Conservation (phyloP, 1,140 invertebrate species). For the Drosophila micromelanica region DNA sequence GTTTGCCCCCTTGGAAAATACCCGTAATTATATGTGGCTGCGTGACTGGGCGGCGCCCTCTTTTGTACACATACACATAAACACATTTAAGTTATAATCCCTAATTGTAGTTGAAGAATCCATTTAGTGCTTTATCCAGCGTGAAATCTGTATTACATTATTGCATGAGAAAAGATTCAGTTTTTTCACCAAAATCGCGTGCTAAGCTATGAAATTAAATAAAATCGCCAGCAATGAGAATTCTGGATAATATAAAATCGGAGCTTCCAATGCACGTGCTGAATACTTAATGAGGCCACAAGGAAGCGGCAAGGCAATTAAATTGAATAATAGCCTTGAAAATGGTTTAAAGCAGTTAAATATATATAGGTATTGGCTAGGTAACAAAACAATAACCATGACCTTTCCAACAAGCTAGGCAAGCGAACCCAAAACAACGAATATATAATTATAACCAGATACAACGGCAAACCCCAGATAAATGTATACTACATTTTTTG, state of each 20-base stretch:
- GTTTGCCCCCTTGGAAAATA: conserved; percentile 39
- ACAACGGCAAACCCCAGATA: background rate
- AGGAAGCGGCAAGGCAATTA: background rate
- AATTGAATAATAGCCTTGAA: conserved; percentile 16
- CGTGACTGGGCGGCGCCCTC: conserved; percentile 14
- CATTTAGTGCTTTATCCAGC: conserved; percentile 35
- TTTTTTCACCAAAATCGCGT: conserved; percentile 14
- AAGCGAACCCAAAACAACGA: background rate
- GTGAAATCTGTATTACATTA: conserved; percentile 54
- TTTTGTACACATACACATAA: background rate
- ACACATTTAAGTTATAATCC: background rate
- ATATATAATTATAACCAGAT: background rate
- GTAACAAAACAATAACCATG: background rate
- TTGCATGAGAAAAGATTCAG: conserved; percentile 23
- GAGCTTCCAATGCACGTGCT: conserved; percentile 3
- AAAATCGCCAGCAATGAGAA: background rate
- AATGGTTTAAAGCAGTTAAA: background rate
- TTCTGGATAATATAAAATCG: background rate
- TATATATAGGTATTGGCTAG: background rate
- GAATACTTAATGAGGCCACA: conserved; percentile 13
- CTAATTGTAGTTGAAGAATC: conserved; percentile 33
- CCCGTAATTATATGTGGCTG: conserved; percentile 42
- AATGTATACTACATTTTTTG: no score
- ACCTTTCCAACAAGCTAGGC: background rate
- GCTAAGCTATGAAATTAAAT: background rate